Base-by-base conservation (phyloP, 2,797 vertebrate species). In the Lacerta viridis region DNA sequence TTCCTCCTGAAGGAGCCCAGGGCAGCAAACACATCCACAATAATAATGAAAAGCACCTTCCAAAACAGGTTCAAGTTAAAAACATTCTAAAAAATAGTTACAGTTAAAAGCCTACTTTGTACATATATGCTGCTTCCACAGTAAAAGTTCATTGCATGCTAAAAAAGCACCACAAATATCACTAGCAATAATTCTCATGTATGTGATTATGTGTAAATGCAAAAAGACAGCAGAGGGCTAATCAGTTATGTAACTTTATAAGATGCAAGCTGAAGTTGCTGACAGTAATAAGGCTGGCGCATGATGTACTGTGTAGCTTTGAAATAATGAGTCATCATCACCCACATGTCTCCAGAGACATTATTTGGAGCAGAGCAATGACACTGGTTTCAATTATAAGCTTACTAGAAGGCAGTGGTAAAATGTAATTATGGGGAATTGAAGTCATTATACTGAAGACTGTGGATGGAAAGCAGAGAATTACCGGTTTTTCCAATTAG, bases 281-380 rank as follows among this genome's bases (percentile, higher is more conserved):
- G 80, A 7, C n/a, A 85, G 83, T 82, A 90, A 89, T 92, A 64
- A 76, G 61, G 33, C 85, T 91, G 83, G 88, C 87, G 87, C 64
- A 84, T 88, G 39, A 29, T 74, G 50, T 11, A 1, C 80, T 27
- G 2, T 91, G 91, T 94, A 89, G 91, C 74, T 94, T 81, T 79
- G 92, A 95, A 94, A 92, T 79, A 93, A 90, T 93, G 91, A 91
- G 72, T 83, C 87, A 74, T 89, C 39, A 46, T 91, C 92, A 90
- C 88, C 88, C 85, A 68, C 27, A 55, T 85, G 18, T 81, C 92
- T 90, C 0, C 0, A 69, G 80, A 77, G 33, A 87, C 33, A 39
- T 36, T 1, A 33, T 84, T 59, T 61, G 9, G 55, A 86, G 71
- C 43, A 88, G 41, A 91, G 66, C 90, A 7, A 0, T 25, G 85